These are phyloP conservation scores for Bovichtus variegatus DNA, from an alignment of 2,797 vertebrate species.

Conservation along the genomic window DNA sequence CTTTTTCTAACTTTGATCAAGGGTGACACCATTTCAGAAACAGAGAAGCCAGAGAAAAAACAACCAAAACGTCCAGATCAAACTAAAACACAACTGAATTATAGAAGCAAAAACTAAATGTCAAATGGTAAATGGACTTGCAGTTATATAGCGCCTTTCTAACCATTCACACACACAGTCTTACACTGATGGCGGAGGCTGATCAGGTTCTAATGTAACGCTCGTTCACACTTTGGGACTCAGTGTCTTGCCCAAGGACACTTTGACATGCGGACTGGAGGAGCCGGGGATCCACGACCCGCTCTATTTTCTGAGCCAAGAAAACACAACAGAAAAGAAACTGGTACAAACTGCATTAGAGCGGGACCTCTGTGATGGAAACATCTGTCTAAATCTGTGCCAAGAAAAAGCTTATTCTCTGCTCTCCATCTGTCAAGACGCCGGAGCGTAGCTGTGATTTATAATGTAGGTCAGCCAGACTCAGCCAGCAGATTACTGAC, in stretches of 20 bases:
- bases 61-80: neutral
- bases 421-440: constrained; percentile 62
- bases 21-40: neutral
- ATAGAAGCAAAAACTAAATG: neutral
- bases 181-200: no score
- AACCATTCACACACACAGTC: no score
- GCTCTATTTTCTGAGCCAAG: neutral
- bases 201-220: no score
- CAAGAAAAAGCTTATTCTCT: constrained; percentile 58
- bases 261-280: no score
- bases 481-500: constrained; percentile 44
- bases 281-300: no score
- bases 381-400: constrained; percentile 56
- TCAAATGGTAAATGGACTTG: neutral
- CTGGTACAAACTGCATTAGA: constrained; percentile 8
- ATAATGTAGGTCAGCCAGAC: constrained; percentile 66
- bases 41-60: neutral
- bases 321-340: neutral
- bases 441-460: constrained; percentile 1
- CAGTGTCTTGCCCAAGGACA: no score
- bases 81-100: neutral
- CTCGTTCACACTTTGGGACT: no score
- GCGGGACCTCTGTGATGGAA: constrained; percentile 32
- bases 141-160: no score
- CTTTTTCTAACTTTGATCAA: neutral